Percentiles rank a stretch among this genome's conserved stretches.
Evolutionary conservation across 1,140 invertebrate species (phyloP).

Genomic region (Cotesia typhae): DNA sequence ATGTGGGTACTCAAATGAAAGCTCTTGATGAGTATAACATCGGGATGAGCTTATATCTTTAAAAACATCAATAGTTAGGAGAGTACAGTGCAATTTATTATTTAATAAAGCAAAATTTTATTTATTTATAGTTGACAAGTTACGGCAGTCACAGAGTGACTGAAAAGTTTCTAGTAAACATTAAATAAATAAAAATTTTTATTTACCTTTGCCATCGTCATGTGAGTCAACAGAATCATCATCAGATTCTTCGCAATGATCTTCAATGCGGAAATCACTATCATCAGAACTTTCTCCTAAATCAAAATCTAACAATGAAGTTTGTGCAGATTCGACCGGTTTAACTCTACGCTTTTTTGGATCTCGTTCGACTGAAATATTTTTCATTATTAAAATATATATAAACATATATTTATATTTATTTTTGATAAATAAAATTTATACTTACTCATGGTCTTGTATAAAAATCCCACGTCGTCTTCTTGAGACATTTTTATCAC

Average conservation of each 20-base stretch:
- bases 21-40: too few relatives aligned
- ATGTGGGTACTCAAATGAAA: too few relatives aligned
- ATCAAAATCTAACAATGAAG: constrained; percentile 84
- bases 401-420: constrained; percentile 1
- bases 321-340: constrained; percentile 75
- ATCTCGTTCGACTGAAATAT: constrained; percentile 77
- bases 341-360: constrained; percentile 88
- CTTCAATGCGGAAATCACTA: constrained; percentile 93
- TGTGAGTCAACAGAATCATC: constrained; percentile 71
- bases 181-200: background rate
- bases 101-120: too few relatives aligned
- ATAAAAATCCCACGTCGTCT: constrained; percentile 64
- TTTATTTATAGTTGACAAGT: too few relatives aligned
- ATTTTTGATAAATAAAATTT: constrained; percentile 10
- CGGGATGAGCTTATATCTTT: too few relatives aligned
- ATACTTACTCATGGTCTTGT: constrained; percentile 65
- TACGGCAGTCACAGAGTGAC: too few relatives aligned
- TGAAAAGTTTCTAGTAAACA: too few relatives aligned
- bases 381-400: constrained; percentile 3
- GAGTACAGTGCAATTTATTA: too few relatives aligned
- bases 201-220: constrained; percentile 57
- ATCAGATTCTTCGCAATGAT: constrained; percentile 81
- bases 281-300: constrained; percentile 93
- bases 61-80: too few relatives aligned
- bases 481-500: constrained; percentile 60